phyloP scores from a whole-genome alignment of 1,140 invertebrate genomes.

The Drosophila leontia region DNA sequence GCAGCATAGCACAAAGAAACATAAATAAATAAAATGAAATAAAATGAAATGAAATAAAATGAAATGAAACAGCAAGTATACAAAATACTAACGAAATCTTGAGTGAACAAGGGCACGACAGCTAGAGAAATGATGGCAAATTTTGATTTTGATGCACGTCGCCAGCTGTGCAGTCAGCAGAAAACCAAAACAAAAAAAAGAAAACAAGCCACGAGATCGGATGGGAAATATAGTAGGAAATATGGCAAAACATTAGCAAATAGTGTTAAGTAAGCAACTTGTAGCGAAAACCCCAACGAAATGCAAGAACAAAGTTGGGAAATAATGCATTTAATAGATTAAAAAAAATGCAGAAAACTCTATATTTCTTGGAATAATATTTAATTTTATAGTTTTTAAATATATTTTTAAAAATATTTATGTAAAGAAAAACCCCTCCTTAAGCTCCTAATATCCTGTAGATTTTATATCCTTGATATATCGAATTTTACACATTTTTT shows the following conservation, averaged over 20 bases:
- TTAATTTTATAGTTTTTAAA: not conserved
- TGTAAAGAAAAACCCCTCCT: not conserved
- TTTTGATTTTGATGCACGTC: slow-evolving; percentile 78
- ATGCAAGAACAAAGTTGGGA: not conserved
- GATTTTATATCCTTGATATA: no score
- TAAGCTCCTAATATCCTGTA: no score
- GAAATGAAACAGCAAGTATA: slow-evolving; percentile 12
- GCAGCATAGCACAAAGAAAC: slow-evolving; percentile 1
- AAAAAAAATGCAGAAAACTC: not conserved
- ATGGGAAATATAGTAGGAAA: slow-evolving; percentile 20
- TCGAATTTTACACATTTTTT: no score
- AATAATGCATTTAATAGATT: not conserved
- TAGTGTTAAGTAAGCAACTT: slow-evolving; percentile 7
- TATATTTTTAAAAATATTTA: not conserved
- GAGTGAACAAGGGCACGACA: slow-evolving; percentile 63
- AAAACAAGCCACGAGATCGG: slow-evolving; percentile 10
- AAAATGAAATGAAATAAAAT: slow-evolving; percentile 8
- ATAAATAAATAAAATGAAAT: slow-evolving; percentile 29
- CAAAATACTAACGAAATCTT: slow-evolving; percentile 32
- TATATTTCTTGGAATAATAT: not conserved
- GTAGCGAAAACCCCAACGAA: not conserved
- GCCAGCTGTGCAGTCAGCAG: slow-evolving; percentile 63
- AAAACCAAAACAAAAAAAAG: slow-evolving; percentile 32
- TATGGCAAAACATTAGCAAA: slow-evolving; percentile 11
- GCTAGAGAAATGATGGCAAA: slow-evolving; percentile 74